Evolutionary conservation across 2,113 vertebrate genomes (phyloP).

Genomic region (Hippocampus abdominalis): DNA sequence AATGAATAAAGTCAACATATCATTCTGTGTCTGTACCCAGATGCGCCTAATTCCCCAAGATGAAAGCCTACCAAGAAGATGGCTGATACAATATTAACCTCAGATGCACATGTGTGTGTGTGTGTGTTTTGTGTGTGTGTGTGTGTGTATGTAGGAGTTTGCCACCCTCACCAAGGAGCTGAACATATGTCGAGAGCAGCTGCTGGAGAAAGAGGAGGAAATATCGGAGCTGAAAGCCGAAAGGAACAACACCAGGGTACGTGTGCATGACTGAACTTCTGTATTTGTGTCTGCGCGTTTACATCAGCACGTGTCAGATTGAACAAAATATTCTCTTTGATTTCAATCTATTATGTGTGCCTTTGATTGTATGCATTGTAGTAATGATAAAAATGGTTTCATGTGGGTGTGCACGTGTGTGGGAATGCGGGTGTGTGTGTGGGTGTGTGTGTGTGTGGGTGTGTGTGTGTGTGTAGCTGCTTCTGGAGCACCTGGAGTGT

Average conservation of each 20-base stretch:
- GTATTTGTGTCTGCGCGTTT: slow-evolving; percentile 36
- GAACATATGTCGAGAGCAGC: slow-evolving; percentile 90
- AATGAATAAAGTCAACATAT: not conserved
- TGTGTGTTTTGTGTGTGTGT: slow-evolving; percentile 5
- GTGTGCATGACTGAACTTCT: slow-evolving; percentile 26
- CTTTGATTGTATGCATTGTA: not conserved
- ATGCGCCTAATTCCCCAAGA: slow-evolving; percentile 2
- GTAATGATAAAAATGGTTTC: not conserved
- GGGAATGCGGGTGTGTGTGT: slow-evolving; percentile 55
- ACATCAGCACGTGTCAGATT: not conserved
- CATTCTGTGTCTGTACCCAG: not conserved
- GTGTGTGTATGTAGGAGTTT: slow-evolving; percentile 81
- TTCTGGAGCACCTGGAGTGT: slow-evolving; percentile 96
- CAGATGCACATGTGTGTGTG: slow-evolving; percentile 14
- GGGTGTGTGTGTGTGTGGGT: slow-evolving; percentile 26
- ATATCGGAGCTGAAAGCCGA: slow-evolving; percentile 96
- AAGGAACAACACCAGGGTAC: slow-evolving; percentile 93
- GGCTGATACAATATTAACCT: slow-evolving; percentile 32
- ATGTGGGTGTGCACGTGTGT: slow-evolving; percentile 3
- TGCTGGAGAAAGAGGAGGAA: slow-evolving; percentile 95
- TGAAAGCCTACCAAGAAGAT: slow-evolving; percentile 7
- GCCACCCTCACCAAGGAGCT: slow-evolving; percentile 94
- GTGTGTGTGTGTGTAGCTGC: slow-evolving; percentile 71
- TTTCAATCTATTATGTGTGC: not conserved
- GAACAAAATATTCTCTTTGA: not conserved